phyloP scores from a whole-genome alignment of 1,140 invertebrate species.

The Caligus rogercresseyi region DNA sequence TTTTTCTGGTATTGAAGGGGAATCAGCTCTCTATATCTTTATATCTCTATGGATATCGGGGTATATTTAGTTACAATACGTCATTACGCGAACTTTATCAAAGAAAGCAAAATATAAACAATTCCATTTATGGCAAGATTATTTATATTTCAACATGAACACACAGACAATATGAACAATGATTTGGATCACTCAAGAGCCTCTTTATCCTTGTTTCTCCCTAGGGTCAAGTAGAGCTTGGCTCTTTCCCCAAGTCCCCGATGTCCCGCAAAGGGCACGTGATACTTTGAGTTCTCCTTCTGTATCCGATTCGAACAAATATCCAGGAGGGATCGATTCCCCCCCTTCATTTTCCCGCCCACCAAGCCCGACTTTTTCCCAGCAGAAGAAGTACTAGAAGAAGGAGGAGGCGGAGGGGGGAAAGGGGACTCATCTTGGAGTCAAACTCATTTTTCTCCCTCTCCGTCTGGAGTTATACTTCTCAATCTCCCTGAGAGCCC shows the following conservation, averaged over 20 bases:
- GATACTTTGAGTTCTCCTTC: constrained; percentile 9
- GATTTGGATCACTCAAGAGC: too few species aligned
- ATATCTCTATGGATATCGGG: too few species aligned
- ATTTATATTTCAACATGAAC: too few species aligned
- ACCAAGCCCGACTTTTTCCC: constrained; percentile 1
- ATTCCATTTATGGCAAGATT: too few species aligned
- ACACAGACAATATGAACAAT: too few species aligned
- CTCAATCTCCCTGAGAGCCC: constrained; percentile 39
- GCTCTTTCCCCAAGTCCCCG: not conserved
- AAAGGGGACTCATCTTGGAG: constrained; percentile 26
- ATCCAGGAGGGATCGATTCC: constrained; percentile 42
- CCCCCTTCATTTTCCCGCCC: constrained; percentile 6
- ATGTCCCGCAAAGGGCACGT: constrained; percentile 1
- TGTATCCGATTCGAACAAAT: constrained; percentile 36
- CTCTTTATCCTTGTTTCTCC: not conserved
- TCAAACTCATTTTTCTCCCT: constrained; percentile 24
- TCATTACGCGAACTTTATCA: too few species aligned
- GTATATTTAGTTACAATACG: too few species aligned
- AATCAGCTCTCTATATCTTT: too few species aligned
- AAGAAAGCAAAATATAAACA: too few species aligned
- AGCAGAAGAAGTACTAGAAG: not conserved
- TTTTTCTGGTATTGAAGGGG: too few species aligned
- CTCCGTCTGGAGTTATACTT: constrained; percentile 25
- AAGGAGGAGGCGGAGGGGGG: constrained; percentile 24
- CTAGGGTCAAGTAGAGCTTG: not conserved